phyloP scores from a whole-genome alignment of 2,888 invertebrate species.

The Xylota sylvarum region DNA sequence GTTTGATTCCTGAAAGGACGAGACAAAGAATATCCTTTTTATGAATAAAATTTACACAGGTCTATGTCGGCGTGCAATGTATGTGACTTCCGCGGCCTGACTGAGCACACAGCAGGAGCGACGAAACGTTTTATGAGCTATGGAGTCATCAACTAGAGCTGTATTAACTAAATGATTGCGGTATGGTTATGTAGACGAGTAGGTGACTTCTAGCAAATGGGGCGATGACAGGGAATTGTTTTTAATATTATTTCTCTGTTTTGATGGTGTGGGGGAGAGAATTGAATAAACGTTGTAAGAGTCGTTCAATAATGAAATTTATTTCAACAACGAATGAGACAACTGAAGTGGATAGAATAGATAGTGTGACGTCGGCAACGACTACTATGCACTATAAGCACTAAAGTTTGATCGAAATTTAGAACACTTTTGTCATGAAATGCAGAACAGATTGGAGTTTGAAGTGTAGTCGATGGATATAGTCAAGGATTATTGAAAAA shows the following conservation, averaged over 20 bases:
- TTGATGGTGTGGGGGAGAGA: not conserved
- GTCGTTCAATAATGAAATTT: constrained; percentile 34
- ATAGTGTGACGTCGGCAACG: constrained; percentile 27
- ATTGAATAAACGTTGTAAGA: constrained; percentile 60
- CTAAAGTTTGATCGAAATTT: not conserved
- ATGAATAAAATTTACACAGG: constrained; percentile 11
- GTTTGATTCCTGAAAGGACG: constrained; percentile 7
- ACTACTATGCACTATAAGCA: not conserved
- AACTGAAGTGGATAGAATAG: constrained; percentile 27
- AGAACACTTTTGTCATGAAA: too few species aligned
- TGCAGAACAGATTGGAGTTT: too few species aligned
- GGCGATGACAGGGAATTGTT: constrained; percentile 60
- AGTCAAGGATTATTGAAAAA: too few species aligned
- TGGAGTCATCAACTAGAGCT: constrained; percentile 41
- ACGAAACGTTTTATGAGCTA: constrained; percentile 67
- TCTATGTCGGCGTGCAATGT: constrained; percentile 52
- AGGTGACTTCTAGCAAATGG: constrained; percentile 44
- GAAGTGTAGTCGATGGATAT: too few species aligned
- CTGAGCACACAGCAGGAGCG: constrained; percentile 70
- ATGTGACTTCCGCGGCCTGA: constrained; percentile 68
- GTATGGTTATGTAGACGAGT: constrained; percentile 18
- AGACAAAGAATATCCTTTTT: constrained; percentile 1
- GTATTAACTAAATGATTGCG: constrained; percentile 55
- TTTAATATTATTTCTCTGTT: constrained; percentile 30
- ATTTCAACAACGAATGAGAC: constrained; percentile 24